Base-by-base conservation (phyloP, 1,140 invertebrate species). In the Bombus waltoni region DNA sequence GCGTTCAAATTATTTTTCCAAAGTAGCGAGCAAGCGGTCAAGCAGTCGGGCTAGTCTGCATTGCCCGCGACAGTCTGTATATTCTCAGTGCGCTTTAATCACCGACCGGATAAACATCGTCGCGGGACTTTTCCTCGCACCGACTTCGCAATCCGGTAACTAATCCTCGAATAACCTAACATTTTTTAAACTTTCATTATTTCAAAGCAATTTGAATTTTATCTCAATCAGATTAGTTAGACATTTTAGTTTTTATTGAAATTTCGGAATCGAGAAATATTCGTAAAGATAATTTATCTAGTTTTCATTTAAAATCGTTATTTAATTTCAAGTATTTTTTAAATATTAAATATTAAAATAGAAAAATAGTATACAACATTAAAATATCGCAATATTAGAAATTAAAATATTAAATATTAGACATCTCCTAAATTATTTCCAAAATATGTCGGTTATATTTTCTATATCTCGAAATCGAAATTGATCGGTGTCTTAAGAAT, bases 31-130 rank as follows among this genome's bases (percentile, higher is more conserved):
- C 71, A 53, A 75, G 72, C 57, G 75, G 70, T 68, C 40, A 74
- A 32, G 59, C 22, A 79, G 59, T 32, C 53, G 53, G 40, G 66
- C 42, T 42, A 32, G 83, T 79, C 53, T 38, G 15, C 77, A n/a
- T 66, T 57, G 32, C 5, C 6, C 38, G 78, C 32, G 84, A 86
- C 79, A 81, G 72, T 66, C 28, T 13, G 38, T 57, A 35, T 79
- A 35, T 84, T 73, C 44, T 73, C 83, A 85, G 83, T 85, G 22
- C 66, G 68, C 38, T 59, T 76, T 66, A 71, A 62, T 76, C 76
- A 62, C 22, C 35, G 44, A 68, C 25, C 32, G 78, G 57, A 53
- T 62, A 73, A 81, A 81, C 71, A 71, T 81, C 57, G 77, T 32
- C 13, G 75, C 18, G 40, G 18, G 22, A 22, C 32, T 28, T 68